A percentile compares a stretch with the other conserved stretches of the same genome.
Conservation (phyloP, 2,888 invertebrate genomes). For the Heliconius erato region DNA sequence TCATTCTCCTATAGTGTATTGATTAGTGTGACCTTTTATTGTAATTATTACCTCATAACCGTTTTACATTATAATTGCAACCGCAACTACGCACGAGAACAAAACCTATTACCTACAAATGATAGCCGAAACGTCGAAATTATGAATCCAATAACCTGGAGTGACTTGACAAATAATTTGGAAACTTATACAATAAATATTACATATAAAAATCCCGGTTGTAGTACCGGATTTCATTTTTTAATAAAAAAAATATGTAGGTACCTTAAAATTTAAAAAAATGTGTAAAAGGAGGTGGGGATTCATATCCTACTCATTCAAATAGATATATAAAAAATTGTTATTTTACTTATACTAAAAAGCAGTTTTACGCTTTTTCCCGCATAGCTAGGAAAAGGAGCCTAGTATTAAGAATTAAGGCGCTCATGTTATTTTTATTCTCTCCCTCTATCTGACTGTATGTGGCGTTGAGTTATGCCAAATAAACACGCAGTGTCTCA, state of each 20-base stretch:
- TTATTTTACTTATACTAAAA: too few species aligned
- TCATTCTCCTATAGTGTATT: neutral
- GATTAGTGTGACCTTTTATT: conserved; percentile 6
- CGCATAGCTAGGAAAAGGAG: neutral
- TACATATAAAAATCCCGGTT: too few species aligned
- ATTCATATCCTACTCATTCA: too few species aligned
- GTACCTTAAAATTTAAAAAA: too few species aligned
- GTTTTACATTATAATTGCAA: conserved; percentile 11
- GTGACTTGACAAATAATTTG: neutral
- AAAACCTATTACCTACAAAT: conserved; percentile 9
- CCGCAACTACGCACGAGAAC: conserved; percentile 19
- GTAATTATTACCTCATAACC: neutral
- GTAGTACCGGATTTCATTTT: too few species aligned
- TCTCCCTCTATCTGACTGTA: neutral
- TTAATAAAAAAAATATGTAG: too few species aligned
- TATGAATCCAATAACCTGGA: conserved; percentile 16
- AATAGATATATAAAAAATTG: too few species aligned
- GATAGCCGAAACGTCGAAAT: conserved; percentile 1
- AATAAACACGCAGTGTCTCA: neutral
- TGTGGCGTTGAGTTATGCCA: neutral
- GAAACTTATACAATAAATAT: neutral
- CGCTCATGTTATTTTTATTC: neutral
- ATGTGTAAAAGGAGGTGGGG: too few species aligned
- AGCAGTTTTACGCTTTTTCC: too few species aligned
- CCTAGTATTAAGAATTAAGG: neutral